Evolutionary conservation across 1,140 invertebrate genomes (phyloP), one percentile per base, ranked within the genome.

Genomic region (Dreissena rostriformis): DNA sequence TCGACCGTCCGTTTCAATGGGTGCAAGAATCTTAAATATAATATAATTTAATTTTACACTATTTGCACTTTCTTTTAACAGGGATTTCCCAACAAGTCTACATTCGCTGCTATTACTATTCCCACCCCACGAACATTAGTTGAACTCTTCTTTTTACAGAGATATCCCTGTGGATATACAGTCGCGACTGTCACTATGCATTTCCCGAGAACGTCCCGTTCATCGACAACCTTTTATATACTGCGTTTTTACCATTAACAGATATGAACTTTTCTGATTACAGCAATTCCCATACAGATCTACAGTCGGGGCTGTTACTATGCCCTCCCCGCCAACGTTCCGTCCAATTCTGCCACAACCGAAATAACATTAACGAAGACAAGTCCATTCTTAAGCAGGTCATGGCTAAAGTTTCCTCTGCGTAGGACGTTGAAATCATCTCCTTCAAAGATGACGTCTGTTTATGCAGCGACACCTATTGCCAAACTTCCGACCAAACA

Each of bases 361-460:
- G 65, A 26, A 24, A 70, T 5, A 66, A 68, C 53, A 79, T 79
- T 12, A 79, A 70, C 39, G 76, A 79, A 68, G 76, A 79, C 28
- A 67, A 66, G 12, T 68, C 76, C n/a, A 22, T 79, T 24, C 67
- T 79, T 10, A 68, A 79, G 55, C 76, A 79, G 53, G 10, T 70
- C 7, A 22, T 79, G 7, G 63, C 67, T 17, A 67, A 68, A 79
- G 66, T 39, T 10, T 67, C 76, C 14, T 53, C 39, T 14, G n/a
- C 19, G n/a, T n/a, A n/a, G n/a, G n/a, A n/a, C n/a, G 67, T 67
- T 29, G 63, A 68, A 0, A 24, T 68, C 8, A 66, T 65, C 29
- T 52, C 65, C 1, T 79, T 79, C 70, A 10, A 67, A 29, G 76
- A 66, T 12, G 51, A 67, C 28, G 57, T 79, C 52, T 79, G 76